phyloP scores from a whole-genome alignment of 2,797 vertebrate species.

The Apogon talboti region DNA sequence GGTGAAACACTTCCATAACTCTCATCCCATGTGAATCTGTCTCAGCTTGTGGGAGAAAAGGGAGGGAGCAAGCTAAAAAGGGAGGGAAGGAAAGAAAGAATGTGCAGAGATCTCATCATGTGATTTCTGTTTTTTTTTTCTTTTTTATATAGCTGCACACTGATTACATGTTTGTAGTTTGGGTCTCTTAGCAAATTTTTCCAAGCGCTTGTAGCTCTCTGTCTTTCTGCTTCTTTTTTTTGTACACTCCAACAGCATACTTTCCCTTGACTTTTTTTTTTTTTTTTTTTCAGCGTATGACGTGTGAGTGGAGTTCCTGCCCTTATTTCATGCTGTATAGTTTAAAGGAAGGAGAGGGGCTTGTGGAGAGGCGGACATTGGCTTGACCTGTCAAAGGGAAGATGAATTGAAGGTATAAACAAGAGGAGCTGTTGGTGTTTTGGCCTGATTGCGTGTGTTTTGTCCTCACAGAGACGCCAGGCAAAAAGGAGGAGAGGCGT shows the following conservation, averaged over 20 bases:
- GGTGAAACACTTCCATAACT: conserved; percentile 63
- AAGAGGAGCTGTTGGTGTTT: conserved; percentile 48
- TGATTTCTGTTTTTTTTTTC: conserved; percentile 56
- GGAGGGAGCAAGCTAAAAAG: conserved; percentile 70
- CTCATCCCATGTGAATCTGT: conserved; percentile 76
- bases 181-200: conserved; percentile 72
- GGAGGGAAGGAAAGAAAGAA: conserved; percentile 75
- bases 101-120: conserved; percentile 72
- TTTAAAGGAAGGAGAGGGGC: conserved; percentile 53
- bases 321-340: conserved; percentile 61
- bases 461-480: conserved; percentile 48
- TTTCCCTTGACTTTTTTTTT: conserved; percentile 65
- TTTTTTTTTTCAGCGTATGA: conserved; percentile 66
- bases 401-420: conserved; percentile 70
- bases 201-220: conserved; percentile 56
- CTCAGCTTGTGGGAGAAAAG: conserved; percentile 78
- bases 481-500: conserved; percentile 31
- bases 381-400: conserved; percentile 58
- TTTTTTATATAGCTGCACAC: conserved; percentile 55
- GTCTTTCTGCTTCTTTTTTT: conserved; percentile 47
- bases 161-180: conserved; percentile 71
- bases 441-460: conserved; percentile 40
- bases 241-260: conserved; percentile 60
- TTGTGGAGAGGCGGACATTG: conserved; percentile 52
- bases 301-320: conserved; percentile 77